Conservation (phyloP, 1,140 invertebrate species). For the Adelges cooleyi region DNA sequence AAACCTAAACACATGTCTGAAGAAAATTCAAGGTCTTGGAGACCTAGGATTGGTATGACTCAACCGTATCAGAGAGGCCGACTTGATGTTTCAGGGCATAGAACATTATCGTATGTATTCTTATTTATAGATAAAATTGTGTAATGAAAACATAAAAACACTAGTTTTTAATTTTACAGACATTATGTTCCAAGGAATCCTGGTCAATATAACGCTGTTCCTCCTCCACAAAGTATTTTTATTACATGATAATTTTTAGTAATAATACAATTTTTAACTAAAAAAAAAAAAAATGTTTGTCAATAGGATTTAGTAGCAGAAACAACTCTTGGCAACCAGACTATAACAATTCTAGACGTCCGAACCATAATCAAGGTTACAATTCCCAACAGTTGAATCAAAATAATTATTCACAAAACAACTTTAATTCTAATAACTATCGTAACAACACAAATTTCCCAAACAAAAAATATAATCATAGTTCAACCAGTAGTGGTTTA, state of each 20-base stretch:
- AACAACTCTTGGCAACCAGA: not conserved
- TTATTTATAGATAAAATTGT: not conserved
- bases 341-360: not conserved
- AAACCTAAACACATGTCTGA: slow-evolving; percentile 67
- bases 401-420: not conserved
- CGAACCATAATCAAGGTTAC: not conserved
- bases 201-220: slow-evolving; percentile 36
- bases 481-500: not conserved
- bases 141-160: not conserved
- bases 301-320: not conserved
- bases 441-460: not conserved
- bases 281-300: not conserved
- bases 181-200: slow-evolving; percentile 33
- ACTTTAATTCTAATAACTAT: not conserved
- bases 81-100: slow-evolving; percentile 52
- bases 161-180: not conserved
- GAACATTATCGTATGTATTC: slow-evolving; percentile 44
- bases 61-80: slow-evolving; percentile 48
- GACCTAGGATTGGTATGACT: slow-evolving; percentile 61
- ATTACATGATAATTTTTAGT: not conserved
- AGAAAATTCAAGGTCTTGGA: slow-evolving; percentile 48
- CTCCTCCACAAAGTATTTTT: slow-evolving; percentile 33
- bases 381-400: not conserved
- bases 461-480: slow-evolving; percentile 7
- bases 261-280: not conserved